Percentiles rank a stretch among this genome's conserved stretches.
Conservation (phyloP, 2,888 invertebrate species). For the Globia sparganii region DNA sequence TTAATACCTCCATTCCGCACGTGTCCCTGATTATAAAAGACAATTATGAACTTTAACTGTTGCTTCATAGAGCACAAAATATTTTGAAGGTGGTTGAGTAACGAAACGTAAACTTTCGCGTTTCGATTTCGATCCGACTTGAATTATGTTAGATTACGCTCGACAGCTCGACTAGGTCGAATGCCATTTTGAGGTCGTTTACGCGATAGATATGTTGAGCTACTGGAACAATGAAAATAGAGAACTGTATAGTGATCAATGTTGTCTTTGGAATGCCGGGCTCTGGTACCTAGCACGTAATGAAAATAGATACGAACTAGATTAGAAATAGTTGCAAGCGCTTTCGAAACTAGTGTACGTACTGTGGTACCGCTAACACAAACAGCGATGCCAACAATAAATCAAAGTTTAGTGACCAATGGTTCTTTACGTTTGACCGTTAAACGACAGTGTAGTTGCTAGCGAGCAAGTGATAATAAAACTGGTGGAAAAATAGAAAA, state of each 20-base stretch:
- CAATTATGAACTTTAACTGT: slow-evolving; percentile 77
- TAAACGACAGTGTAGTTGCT: slow-evolving; percentile 54
- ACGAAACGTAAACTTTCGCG: slow-evolving; percentile 88
- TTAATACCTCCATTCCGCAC: slow-evolving; percentile 90
- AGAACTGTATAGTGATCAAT: slow-evolving; percentile 74
- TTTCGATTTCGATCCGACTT: slow-evolving; percentile 86
- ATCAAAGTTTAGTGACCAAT: slow-evolving; percentile 75
- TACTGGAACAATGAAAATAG: slow-evolving; percentile 75
- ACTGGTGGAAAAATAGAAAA: slow-evolving; percentile 41
- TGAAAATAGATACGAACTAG: slow-evolving; percentile 84
- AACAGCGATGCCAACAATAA: slow-evolving; percentile 68
- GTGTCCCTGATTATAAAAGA: slow-evolving; percentile 78
- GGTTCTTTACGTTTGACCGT: slow-evolving; percentile 64
- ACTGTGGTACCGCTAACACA: slow-evolving; percentile 66
- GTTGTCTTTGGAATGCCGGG: slow-evolving; percentile 76
- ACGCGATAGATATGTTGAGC: slow-evolving; percentile 79
- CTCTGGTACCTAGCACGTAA: slow-evolving; percentile 74
- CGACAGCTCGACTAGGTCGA: slow-evolving; percentile 89
- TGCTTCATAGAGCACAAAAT: slow-evolving; percentile 67
- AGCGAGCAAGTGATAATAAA: slow-evolving; percentile 72
- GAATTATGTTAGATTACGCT: slow-evolving; percentile 88
- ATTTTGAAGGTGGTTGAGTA: slow-evolving; percentile 66
- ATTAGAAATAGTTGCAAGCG: slow-evolving; percentile 82
- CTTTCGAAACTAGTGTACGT: slow-evolving; percentile 78
- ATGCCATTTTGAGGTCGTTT: slow-evolving; percentile 90